Percentiles rank a stretch among this genome's conserved stretches.
These are phyloP conservation scores for Sinocyclocheilus maitianheensis DNA, from an alignment of 2,113 vertebrate genomes.

Conservation along the genomic window DNA sequence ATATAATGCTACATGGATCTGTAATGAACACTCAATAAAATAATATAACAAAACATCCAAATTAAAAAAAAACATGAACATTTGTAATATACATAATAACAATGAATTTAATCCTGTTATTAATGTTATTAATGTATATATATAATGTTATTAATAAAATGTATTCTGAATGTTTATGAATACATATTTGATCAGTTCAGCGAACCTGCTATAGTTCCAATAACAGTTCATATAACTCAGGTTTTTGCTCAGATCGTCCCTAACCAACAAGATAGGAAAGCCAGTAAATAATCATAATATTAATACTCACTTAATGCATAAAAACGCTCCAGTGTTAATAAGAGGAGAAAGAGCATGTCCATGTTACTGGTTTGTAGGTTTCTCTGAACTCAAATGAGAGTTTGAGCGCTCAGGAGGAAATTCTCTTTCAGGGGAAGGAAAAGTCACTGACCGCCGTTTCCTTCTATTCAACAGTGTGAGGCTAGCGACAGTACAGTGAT, in stretches of 20 bases:
- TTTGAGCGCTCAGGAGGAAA: conserved; percentile 81
- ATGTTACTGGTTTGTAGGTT: conserved; percentile 81
- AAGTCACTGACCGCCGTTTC: conserved; percentile 86
- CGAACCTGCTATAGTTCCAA: not conserved
- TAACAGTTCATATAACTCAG: not conserved
- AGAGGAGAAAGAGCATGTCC: conserved; percentile 71
- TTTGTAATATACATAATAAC: not conserved
- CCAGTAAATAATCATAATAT: not conserved
- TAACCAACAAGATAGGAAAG: not conserved
- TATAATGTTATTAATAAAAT: not conserved
- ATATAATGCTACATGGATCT: not conserved
- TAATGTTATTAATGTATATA: not conserved
- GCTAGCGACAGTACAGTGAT: conserved; percentile 3
- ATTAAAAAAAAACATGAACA: not conserved
- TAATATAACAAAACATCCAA: not conserved
- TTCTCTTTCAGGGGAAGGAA: conserved; percentile 82
- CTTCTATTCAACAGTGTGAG: conserved; percentile 80
- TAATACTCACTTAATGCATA: conserved; percentile 64
- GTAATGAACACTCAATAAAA: not conserved
- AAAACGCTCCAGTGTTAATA: conserved; percentile 75
- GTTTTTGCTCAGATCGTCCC: not conserved
- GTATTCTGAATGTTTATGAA: not conserved
- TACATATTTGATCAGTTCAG: too few relatives aligned
- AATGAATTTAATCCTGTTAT: not conserved
- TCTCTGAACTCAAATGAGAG: conserved; percentile 77